These are phyloP conservation scores for Pseudochirops cupreus DNA, from an alignment of 2,797 vertebrate genomes.

Conservation along the genomic window DNA sequence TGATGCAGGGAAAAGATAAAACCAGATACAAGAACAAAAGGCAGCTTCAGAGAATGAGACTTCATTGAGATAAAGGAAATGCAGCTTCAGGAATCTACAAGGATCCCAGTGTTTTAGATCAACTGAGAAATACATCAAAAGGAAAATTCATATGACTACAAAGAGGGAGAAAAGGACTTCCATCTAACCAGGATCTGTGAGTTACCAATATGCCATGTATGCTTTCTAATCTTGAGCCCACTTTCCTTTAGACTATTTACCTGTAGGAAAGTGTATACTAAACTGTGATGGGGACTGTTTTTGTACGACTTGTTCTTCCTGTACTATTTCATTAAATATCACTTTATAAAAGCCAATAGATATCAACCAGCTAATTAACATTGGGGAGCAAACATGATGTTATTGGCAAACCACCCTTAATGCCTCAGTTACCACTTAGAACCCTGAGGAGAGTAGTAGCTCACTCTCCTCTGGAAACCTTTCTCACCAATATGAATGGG, in stretches of 20 bases:
- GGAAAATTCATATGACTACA: neutral
- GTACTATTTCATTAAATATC: neutral
- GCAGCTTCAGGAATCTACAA: neutral
- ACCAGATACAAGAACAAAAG: neutral
- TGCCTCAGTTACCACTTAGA: neutral
- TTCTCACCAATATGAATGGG: neutral
- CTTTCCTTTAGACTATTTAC: no score
- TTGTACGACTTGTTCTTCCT: no score
- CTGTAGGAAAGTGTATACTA: no score
- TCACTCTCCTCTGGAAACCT: neutral
- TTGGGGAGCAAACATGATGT: neutral
- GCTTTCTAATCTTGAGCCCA: no score
- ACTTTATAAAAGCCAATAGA: neutral
- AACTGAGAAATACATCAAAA: neutral
- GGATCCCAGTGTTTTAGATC: neutral
- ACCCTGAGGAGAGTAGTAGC: neutral
- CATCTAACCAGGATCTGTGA: neutral
- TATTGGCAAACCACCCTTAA: neutral
- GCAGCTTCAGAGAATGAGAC: neutral
- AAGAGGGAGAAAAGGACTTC: no score
- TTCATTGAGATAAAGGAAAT: neutral
- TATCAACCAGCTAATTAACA: neutral
- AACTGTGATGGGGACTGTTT: neutral
- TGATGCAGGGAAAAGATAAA: neutral
- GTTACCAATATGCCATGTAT: no score